These are phyloP conservation scores for Steinernema khuongi DNA, from an alignment of 1,140 invertebrate genomes.

Conservation along the genomic window DNA sequence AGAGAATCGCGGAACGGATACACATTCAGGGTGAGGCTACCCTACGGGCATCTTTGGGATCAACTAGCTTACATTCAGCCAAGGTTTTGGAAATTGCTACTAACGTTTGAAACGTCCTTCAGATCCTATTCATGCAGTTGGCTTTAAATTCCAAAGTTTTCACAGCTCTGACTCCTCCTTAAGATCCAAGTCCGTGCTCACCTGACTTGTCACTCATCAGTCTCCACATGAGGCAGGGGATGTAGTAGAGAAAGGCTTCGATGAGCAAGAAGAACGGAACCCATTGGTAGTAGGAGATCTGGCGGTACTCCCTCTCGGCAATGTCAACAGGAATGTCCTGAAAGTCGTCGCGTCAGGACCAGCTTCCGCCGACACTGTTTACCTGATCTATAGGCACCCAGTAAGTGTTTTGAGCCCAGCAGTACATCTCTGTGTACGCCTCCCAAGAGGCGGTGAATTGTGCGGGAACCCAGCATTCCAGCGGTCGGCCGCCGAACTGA, in stretches of 20 bases:
- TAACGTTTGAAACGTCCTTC: no score
- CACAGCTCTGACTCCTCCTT: no score
- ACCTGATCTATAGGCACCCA: slow-evolving; percentile 57
- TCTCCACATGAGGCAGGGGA: slow-evolving; percentile 57
- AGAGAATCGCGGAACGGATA: no score
- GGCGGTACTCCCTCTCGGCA: slow-evolving; percentile 54
- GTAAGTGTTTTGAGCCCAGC: slow-evolving; percentile 58
- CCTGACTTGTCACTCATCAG: slow-evolving; percentile 59
- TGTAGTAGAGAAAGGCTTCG: slow-evolving; percentile 57
- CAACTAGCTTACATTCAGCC: no score
- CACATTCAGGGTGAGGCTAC: no score
- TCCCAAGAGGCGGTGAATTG: slow-evolving; percentile 58
- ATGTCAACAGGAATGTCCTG: slow-evolving; percentile 57
- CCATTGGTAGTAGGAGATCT: slow-evolving; percentile 64
- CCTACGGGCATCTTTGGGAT: no score
- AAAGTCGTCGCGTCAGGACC: not conserved
- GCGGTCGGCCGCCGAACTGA: slow-evolving; percentile 57
- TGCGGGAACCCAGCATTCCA: slow-evolving; percentile 57
- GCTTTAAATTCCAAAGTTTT: not conserved
- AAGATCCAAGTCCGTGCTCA: no score
- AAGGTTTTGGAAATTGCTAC: no score
- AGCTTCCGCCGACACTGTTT: not conserved
- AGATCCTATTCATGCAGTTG: slow-evolving; percentile 1
- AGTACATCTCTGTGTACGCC: slow-evolving; percentile 60
- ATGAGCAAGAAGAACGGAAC: slow-evolving; percentile 61